These are phyloP conservation scores for Pterostichus madidus DNA, from an alignment of 2,888 invertebrate species.

Conservation along the genomic window DNA sequence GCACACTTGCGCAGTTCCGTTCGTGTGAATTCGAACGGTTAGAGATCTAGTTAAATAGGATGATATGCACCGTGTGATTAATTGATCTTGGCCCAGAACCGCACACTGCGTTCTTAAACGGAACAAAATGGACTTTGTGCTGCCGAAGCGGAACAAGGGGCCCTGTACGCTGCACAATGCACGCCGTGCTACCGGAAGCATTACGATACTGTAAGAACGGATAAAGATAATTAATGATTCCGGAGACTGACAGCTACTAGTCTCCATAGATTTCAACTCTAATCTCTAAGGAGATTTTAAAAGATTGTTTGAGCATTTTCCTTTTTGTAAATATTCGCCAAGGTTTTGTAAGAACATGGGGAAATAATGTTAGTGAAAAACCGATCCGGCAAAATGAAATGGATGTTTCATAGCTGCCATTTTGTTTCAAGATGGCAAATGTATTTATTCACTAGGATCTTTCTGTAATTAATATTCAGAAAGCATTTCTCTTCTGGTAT, in stretches of 20 bases:
- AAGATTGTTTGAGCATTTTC: constrained; percentile 9
- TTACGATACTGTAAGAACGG: constrained; percentile 37
- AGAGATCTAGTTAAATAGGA: constrained; percentile 76
- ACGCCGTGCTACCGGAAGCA: constrained; percentile 42
- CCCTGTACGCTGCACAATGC: background rate
- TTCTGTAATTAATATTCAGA: too few relatives aligned
- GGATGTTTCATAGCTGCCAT: too few relatives aligned
- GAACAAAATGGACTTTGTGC: constrained; percentile 43
- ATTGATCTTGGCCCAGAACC: constrained; percentile 69
- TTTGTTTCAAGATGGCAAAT: too few relatives aligned
- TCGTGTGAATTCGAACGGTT: constrained; percentile 41
- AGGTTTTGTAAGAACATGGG: too few relatives aligned
- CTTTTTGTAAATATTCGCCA: background rate
- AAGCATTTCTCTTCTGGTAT: too few relatives aligned
- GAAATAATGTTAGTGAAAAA: too few relatives aligned
- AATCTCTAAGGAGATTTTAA: constrained; percentile 31
- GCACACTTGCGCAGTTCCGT: background rate
- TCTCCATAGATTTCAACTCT: constrained; percentile 12
- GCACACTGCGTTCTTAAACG: constrained; percentile 34
- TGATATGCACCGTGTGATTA: constrained; percentile 77
- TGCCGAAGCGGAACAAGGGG: constrained; percentile 41
- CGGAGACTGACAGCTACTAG: constrained; percentile 21
- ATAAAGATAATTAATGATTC: constrained; percentile 52
- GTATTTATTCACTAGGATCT: too few relatives aligned
- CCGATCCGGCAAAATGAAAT: too few relatives aligned